Conservation (phyloP, 2,888 invertebrate genomes). For the Eledona agricola region DNA sequence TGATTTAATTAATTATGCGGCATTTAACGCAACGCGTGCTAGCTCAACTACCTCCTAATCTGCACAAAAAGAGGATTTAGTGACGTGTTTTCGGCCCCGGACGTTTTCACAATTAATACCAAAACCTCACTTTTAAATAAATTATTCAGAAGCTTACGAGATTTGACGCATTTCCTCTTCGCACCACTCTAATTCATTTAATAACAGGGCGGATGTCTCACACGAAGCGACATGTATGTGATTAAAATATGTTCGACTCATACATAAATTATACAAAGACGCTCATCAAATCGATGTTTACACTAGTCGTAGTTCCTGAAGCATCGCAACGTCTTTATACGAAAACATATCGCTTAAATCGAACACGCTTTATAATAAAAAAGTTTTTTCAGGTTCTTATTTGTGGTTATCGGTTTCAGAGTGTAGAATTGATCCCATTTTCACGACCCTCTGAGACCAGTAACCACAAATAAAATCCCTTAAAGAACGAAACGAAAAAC, state of each 20-base stretch:
- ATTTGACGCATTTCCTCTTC: conserved; percentile 23
- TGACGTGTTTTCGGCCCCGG: not conserved
- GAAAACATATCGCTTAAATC: not conserved
- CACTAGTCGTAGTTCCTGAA: not conserved
- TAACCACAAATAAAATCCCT: conserved; percentile 28
- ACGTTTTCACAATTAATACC: conserved; percentile 16
- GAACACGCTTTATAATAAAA: conserved; percentile 14
- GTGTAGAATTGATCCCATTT: conserved; percentile 23
- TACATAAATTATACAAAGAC: conserved; percentile 4
- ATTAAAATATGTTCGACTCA: conserved; percentile 8
- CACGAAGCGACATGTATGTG: conserved; percentile 3
- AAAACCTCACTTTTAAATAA: conserved; percentile 9
- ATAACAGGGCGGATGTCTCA: conserved; percentile 2
- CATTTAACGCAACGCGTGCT: conserved; percentile 14
- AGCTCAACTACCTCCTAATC: conserved; percentile 1
- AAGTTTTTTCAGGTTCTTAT: conserved; percentile 22
- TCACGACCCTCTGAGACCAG: conserved; percentile 19
- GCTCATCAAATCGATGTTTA: not conserved
- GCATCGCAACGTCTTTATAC: not conserved
- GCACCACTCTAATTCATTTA: conserved; percentile 22
- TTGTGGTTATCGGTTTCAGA: conserved; percentile 27
- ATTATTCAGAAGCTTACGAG: conserved; percentile 12
- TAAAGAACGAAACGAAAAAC: conserved; percentile 9
- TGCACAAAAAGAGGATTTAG: conserved; percentile 6
- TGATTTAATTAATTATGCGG: conserved; percentile 17